These are phyloP conservation scores for Oncorhynchus gorbuscha DNA, from an alignment of 2,113 vertebrate genomes.

Conservation along the genomic window DNA sequence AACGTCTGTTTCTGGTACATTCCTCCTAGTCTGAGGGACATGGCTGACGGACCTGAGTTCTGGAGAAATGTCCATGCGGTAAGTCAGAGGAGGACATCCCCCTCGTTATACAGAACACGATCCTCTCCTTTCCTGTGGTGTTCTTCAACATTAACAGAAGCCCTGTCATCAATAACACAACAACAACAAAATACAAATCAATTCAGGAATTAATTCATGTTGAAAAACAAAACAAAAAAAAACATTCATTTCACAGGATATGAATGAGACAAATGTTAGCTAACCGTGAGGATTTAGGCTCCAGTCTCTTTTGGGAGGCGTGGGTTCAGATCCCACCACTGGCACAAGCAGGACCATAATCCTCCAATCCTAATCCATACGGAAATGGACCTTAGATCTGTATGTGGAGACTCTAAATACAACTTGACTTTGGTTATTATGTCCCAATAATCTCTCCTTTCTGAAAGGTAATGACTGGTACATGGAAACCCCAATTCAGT, in stretches of 20 bases:
- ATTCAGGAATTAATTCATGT: not conserved
- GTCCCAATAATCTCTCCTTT: too few relatives aligned
- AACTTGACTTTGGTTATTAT: too few relatives aligned
- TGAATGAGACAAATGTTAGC: not conserved
- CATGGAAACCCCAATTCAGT: too few relatives aligned
- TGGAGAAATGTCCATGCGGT: constrained; percentile 28
- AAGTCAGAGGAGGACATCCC: not conserved
- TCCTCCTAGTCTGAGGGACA: constrained; percentile 77
- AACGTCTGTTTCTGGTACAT: constrained; percentile 91
- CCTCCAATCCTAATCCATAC: too few relatives aligned
- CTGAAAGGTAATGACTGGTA: too few relatives aligned
- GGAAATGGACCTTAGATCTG: too few relatives aligned
- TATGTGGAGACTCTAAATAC: too few relatives aligned
- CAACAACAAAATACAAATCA: not conserved
- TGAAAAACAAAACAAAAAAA: not conserved
- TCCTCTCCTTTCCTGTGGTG: not conserved
- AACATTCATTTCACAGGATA: not conserved
- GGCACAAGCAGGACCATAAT: too few relatives aligned
- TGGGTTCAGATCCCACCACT: too few relatives aligned
- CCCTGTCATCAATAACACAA: not conserved
- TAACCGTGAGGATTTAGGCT: too few relatives aligned
- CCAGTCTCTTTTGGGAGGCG: too few relatives aligned
- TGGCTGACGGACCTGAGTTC: constrained; percentile 69
- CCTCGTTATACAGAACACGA: not conserved
- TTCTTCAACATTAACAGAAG: not conserved